A percentile compares a stretch with the other conserved stretches of the same genome.
Conservation (phyloP, 1,140 invertebrate genomes). For the Drosophila erecta region DNA sequence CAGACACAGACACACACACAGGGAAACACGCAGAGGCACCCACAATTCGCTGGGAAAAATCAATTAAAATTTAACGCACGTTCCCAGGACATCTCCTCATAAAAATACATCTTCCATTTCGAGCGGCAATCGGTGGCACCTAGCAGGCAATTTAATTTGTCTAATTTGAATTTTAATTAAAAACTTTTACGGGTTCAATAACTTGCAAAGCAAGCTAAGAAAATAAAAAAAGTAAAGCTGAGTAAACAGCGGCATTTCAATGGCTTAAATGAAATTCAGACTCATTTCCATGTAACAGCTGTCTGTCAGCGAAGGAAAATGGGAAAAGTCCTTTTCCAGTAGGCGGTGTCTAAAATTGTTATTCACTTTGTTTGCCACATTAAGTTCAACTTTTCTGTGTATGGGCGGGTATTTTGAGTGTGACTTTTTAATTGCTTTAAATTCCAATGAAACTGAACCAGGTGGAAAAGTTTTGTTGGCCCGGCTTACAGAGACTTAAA, state of each 20-base stretch:
- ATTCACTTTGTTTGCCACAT: slow-evolving; percentile 52
- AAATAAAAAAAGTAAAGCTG: slow-evolving; percentile 3
- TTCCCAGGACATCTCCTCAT: slow-evolving; percentile 29
- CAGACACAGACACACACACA: slow-evolving; percentile 14
- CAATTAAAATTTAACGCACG: slow-evolving; percentile 81
- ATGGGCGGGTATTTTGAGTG: slow-evolving; percentile 34
- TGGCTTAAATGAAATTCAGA: slow-evolving; percentile 38
- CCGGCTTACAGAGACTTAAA: slow-evolving; percentile 27
- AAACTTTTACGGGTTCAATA: slow-evolving; percentile 80
- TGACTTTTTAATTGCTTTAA: slow-evolving; percentile 49
- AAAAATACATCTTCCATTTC: slow-evolving; percentile 36
- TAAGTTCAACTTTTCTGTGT: slow-evolving; percentile 32
- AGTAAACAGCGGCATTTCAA: slow-evolving; percentile 28
- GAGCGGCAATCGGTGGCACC: slow-evolving; percentile 36
- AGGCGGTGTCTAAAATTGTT: slow-evolving; percentile 39
- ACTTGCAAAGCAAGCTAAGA: slow-evolving; percentile 45
- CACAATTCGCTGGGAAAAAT: slow-evolving; percentile 71
- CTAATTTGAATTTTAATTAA: slow-evolving; percentile 81
- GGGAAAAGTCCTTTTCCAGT: neutral
- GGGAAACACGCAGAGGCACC: slow-evolving; percentile 17
- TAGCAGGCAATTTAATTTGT: slow-evolving; percentile 64
- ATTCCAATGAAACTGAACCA: slow-evolving; percentile 19
- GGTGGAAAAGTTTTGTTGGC: slow-evolving; percentile 16
- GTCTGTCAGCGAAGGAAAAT: slow-evolving; percentile 32
- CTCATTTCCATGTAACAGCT: slow-evolving; percentile 75